Evolutionary conservation across 2,113 vertebrate genomes (phyloP).

Genomic region (Rhodinocichla rosea): DNA sequence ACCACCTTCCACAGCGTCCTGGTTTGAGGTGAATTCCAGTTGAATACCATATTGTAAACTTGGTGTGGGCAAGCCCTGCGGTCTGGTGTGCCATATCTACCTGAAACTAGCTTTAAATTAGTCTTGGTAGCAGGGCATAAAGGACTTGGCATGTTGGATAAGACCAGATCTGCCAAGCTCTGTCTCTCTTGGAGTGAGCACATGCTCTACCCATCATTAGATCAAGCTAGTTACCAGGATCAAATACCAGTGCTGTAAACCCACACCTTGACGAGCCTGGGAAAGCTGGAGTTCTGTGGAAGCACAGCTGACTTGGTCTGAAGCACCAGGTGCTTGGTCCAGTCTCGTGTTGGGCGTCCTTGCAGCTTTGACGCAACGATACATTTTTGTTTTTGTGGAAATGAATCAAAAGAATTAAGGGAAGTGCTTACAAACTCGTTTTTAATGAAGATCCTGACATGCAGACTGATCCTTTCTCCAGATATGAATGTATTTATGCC

Average conservation of each 20-base stretch:
- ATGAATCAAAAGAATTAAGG: conserved; percentile 11
- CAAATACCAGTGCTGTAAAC: background rate
- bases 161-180: background rate
- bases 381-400: conserved; percentile 1
- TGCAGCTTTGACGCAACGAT: background rate
- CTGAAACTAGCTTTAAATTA: background rate
- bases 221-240: background rate
- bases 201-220: background rate
- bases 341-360: background rate
- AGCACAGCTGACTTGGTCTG: background rate
- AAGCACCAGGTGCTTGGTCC: background rate
- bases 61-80: background rate
- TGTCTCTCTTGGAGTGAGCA: background rate
- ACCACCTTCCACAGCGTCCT: accelerated
- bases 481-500: background rate
- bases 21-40: background rate
- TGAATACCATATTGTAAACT: background rate
- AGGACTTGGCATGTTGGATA: background rate
- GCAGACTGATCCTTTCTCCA: conserved; percentile 19
- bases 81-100: background rate
- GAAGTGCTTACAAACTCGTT: conserved; percentile 12
- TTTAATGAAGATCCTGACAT: conserved; percentile 30
- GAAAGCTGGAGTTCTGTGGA: background rate
- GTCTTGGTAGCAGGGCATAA: background rate
- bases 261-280: background rate